Evolutionary conservation across 2,888 invertebrate species (phyloP).

Genomic region (Deroplatys truncata): DNA sequence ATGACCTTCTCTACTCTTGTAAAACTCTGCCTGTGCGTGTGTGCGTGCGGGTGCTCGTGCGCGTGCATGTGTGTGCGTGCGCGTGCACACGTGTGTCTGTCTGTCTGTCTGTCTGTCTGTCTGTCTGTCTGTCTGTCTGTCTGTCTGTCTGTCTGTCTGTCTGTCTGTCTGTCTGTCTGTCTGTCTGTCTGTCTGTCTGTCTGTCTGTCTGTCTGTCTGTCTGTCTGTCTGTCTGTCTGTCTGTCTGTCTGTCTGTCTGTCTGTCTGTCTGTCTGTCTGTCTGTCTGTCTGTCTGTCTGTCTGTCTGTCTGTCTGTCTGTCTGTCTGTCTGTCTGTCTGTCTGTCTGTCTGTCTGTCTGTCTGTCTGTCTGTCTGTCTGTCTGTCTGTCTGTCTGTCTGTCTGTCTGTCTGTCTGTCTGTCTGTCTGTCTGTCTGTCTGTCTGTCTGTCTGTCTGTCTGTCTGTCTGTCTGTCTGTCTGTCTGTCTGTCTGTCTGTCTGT

Average conservation of each 20-base stretch:
- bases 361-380: conserved; percentile 11
- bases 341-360: conserved; percentile 14
- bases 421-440: conserved; percentile 14
- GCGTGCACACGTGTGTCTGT: too few relatives aligned
- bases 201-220: conserved; percentile 11
- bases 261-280: conserved; percentile 12
- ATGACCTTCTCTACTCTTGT: too few relatives aligned
- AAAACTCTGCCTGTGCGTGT: too few relatives aligned
- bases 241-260: conserved; percentile 12
- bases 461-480: conserved; percentile 12
- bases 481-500: conserved; percentile 14
- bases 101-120: conserved; percentile 1
- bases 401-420: conserved; percentile 12
- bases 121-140: not conserved
- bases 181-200: conserved; percentile 10
- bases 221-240: conserved; percentile 11
- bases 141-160: not conserved
- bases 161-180: not conserved
- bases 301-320: conserved; percentile 12
- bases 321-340: conserved; percentile 12
- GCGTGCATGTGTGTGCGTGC: too few relatives aligned
- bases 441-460: conserved; percentile 12
- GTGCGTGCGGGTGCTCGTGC: too few relatives aligned
- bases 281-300: conserved; percentile 14
- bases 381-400: conserved; percentile 11